Evolutionary conservation across 2,888 invertebrate genomes (phyloP).

Genomic region (Agriotes lineatus): DNA sequence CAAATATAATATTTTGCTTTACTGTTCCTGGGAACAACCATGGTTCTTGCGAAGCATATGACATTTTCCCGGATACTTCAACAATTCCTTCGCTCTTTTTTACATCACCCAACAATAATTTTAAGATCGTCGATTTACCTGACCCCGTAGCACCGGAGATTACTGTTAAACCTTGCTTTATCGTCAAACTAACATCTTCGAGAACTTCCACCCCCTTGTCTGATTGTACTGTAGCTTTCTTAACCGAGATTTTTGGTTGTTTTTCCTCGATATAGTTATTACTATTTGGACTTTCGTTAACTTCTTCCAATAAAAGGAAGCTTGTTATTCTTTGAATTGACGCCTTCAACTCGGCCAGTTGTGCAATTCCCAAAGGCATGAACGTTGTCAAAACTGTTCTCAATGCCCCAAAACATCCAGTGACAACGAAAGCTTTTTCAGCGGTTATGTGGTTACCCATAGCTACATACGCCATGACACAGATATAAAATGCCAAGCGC

Average conservation of each 20-base stretch:
- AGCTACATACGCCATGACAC: constrained; percentile 72
- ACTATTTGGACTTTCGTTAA: constrained; percentile 55
- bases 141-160: constrained; percentile 74
- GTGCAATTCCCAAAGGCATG: constrained; percentile 87
- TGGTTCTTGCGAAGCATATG: constrained; percentile 72
- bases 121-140: constrained; percentile 71
- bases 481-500: constrained; percentile 60
- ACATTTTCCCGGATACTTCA: constrained; percentile 71
- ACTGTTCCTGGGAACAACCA: constrained; percentile 73
- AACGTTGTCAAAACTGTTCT: constrained; percentile 89
- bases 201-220: constrained; percentile 52
- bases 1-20: constrained; percentile 82
- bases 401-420: constrained; percentile 89
- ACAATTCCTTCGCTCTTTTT: constrained; percentile 74
- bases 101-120: constrained; percentile 76
- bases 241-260: constrained; percentile 57
- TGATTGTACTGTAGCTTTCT: constrained; percentile 75
- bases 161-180: constrained; percentile 65
- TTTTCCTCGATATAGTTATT: constrained; percentile 38
- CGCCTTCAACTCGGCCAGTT: constrained; percentile 83
- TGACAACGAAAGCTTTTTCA: constrained; percentile 89
- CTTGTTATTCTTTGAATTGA: constrained; percentile 78
- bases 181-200: constrained; percentile 61
- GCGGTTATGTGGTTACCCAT: constrained; percentile 81
- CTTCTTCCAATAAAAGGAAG: constrained; percentile 75